Conservation (phyloP, 2,797 vertebrate genomes). For the Discoglossus pictus region DNA sequence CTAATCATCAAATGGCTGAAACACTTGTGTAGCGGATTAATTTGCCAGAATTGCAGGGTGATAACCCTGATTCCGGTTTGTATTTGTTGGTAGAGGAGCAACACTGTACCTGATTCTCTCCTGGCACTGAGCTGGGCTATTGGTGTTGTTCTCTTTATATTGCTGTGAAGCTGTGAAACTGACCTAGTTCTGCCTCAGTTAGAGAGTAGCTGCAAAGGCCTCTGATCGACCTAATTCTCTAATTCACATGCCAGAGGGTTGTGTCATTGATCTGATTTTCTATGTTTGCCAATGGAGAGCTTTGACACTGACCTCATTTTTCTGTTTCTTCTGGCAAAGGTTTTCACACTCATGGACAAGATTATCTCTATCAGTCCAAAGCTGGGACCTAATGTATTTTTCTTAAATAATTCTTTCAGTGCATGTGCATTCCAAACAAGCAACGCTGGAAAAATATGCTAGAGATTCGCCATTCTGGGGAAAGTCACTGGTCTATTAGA, state of each 20-base stretch:
- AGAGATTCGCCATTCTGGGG: too few species aligned
- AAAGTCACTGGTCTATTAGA: too few species aligned
- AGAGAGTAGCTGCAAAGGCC: not conserved
- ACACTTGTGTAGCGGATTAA: too few species aligned
- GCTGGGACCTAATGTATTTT: constrained; percentile 8
- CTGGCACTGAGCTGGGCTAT: not conserved
- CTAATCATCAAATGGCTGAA: too few species aligned
- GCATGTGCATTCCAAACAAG: not conserved
- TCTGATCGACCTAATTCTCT: constrained; percentile 9
- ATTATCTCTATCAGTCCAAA: constrained; percentile 17
- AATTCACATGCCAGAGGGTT: constrained; percentile 7
- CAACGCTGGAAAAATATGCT: too few species aligned
- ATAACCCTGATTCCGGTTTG: too few species aligned
- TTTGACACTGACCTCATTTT: not conserved
- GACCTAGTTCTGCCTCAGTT: not conserved
- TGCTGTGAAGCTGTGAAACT: not conserved
- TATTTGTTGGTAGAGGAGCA: too few species aligned
- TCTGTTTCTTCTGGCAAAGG: too few species aligned
- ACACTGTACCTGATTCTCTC: not conserved
- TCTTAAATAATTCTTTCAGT: not conserved
- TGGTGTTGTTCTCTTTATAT: not conserved
- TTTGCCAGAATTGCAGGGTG: too few species aligned
- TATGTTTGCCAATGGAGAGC: not conserved
- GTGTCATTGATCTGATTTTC: constrained; percentile 18
- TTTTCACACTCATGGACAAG: not conserved